Evolutionary conservation across 2,797 vertebrate genomes (phyloP).

Genomic region (Momotus momota): DNA sequence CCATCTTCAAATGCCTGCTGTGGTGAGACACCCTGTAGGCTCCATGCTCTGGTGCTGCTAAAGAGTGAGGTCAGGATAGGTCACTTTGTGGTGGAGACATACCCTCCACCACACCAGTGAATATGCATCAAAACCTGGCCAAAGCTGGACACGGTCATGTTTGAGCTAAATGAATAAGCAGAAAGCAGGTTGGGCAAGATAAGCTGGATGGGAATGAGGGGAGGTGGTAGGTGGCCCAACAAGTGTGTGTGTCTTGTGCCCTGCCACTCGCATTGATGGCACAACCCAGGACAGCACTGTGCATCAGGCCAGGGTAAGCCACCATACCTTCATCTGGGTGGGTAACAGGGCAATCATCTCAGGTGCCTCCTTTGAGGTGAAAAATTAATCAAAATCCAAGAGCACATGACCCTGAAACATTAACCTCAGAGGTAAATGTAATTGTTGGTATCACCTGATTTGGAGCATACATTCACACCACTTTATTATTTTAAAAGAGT

Average conservation of each 20-base stretch:
- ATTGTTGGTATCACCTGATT: neutral
- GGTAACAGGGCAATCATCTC: neutral
- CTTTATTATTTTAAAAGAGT: neutral
- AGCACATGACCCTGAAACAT: rapidly evolving
- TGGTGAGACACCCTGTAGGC: neutral
- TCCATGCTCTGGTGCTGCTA: neutral
- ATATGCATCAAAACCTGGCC: neutral
- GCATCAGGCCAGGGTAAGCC: neutral
- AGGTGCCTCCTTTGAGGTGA: neutral
- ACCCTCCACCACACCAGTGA: neutral
- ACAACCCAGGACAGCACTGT: neutral
- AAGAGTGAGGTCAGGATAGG: neutral
- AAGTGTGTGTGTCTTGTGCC: neutral
- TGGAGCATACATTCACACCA: neutral
- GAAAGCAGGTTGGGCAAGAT: slow-evolving; percentile 16
- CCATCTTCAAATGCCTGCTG: neutral
- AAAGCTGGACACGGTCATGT: neutral
- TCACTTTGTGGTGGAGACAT: neutral
- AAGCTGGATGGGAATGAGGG: neutral
- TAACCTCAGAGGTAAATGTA: neutral
- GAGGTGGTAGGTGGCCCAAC: neutral
- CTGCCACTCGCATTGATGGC: neutral
- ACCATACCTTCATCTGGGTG: neutral
- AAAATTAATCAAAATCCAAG: neutral
- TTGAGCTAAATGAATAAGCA: neutral